Evolutionary conservation across 1,140 invertebrate genomes (phyloP), one percentile per base, ranked within the genome.

Genomic region (Drepana arcuata): DNA sequence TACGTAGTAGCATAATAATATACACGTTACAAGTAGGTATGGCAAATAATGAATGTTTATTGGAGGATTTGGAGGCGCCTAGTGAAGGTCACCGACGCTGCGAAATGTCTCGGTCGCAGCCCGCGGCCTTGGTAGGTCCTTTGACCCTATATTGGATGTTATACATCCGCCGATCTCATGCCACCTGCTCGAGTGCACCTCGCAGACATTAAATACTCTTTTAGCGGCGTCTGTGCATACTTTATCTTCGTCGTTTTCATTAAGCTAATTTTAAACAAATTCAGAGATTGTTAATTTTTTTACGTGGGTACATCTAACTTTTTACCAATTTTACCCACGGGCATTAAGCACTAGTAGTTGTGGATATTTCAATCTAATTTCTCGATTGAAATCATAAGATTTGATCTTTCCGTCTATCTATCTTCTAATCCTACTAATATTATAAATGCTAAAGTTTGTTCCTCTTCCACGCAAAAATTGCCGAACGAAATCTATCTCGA

Each of bases 101-200:
- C 57, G 38, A 59, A 69, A 72, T 62, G 67, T 67, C 60, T 53
- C 51, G 49, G 49, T 41, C 43, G 42, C 39, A 60, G 59, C 73
- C 42, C 43, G 42, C 39, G 61, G 59, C 73, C 73, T 78, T 74
- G 68, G 49, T 41, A 36, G 50, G 73, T 74, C 70, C 64, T 65
- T 74, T 73, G 70, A 78, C 66, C 70, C 56, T 55, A 43, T 48
- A 38, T 40, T 43, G 55, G 54, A 44, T 57, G 60, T 64, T 9
- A 6, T n/a, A 59, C 52, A 48, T 62, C 49, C 35, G 52, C 42
- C 34, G 35, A 38, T 39, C 23, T 26, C 30, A 30, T 53, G 48
- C 54, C 66, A 73, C 72, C 69, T 77, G 72, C 65, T 50, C 36
- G 53, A 53, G 62, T 57, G 62, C 58, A 62, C 44, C 55, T 45